Evolutionary conservation across 2,113 vertebrate species (phyloP), one percentile per base, ranked within the genome.

Genomic region (Lutjanus erythropterus): DNA sequence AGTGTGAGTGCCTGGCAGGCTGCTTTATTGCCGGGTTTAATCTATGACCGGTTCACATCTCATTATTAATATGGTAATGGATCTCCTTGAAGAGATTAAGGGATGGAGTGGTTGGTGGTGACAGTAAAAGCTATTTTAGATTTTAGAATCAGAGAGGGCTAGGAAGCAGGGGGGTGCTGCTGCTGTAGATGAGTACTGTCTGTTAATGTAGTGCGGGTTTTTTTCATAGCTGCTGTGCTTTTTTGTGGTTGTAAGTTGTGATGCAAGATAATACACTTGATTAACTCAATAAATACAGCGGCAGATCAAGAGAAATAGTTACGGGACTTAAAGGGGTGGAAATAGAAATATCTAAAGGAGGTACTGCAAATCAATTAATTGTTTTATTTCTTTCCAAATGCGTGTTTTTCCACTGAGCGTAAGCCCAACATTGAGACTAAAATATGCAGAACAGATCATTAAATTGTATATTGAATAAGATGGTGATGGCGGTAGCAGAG

Each of bases 21-120:
- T 90, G 85, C 89, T 91, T 92, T 92, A 93, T 94, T 91, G 84
- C 91, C 27, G 70, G 53, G 78, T 87, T 91, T 92, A 93, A 94
- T 94, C 91, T 91, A 84, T 85, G 85, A 94, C 90, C 80, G 75
- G 88, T 92, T 91, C 88, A 92, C 90, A 92, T 93, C 94, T 94
- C 90, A 93, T 94, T 94, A 94, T 94, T 94, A 94, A 94, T 93
- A 93, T 94, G 93, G 92, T 94, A 95, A 95, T 94, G 91, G 93
- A 90, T 89, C 94, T 94, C 91, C 90, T 93, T 89, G 89, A 90
- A 92, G 89, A 93, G 89, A 94, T 93, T 92, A 92, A 83, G 80
- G 78, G 83, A 88, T 89, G 87, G 85, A 89, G 91, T 87, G 86
- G 88, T 88, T 86, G 89, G 76, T 84, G 75, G 79, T 89, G 93